Percentiles rank a stretch among this genome's conserved stretches.
phyloP scores from a whole-genome alignment of 2,888 invertebrate species.

The Oligia strigilis region DNA sequence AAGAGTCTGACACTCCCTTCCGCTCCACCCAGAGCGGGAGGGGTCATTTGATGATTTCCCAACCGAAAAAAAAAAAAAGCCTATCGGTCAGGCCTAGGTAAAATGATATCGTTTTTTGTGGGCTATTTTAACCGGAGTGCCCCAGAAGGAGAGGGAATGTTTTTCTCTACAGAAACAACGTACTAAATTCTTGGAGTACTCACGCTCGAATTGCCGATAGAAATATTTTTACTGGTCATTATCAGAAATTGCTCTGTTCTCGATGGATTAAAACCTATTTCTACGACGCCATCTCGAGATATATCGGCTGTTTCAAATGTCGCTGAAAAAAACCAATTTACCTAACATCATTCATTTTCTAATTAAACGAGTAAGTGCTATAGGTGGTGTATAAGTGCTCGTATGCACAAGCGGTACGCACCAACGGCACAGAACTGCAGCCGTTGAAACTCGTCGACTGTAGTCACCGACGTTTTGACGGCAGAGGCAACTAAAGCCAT shows the following conservation, averaged over 20 bases:
- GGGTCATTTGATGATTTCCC: too few species aligned
- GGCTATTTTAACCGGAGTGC: not conserved
- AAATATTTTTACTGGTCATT: slow-evolving; percentile 80
- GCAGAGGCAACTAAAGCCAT: not conserved
- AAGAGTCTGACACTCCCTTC: too few species aligned
- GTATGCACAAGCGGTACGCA: not conserved
- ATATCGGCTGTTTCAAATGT: slow-evolving; percentile 67
- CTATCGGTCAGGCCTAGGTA: not conserved
- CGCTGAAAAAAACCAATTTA: slow-evolving; percentile 68
- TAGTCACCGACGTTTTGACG: not conserved
- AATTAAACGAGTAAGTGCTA: not conserved
- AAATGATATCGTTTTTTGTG: not conserved
- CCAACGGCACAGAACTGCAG: not conserved
- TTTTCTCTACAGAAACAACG: not conserved
- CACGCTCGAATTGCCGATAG: slow-evolving; percentile 80
- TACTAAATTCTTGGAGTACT: slow-evolving; percentile 49
- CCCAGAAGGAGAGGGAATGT: not conserved
- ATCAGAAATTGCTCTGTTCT: slow-evolving; percentile 81
- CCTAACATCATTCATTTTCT: not conserved
- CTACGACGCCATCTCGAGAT: slow-evolving; percentile 73
- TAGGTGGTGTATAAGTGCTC: not conserved
- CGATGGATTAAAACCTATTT: slow-evolving; percentile 81
- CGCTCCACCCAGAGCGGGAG: too few species aligned
- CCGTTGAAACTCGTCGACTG: not conserved
- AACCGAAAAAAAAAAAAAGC: too few species aligned